These are phyloP conservation scores for Cheilosia scutellata DNA, from an alignment of 2,888 invertebrate genomes.

Conservation along the genomic window DNA sequence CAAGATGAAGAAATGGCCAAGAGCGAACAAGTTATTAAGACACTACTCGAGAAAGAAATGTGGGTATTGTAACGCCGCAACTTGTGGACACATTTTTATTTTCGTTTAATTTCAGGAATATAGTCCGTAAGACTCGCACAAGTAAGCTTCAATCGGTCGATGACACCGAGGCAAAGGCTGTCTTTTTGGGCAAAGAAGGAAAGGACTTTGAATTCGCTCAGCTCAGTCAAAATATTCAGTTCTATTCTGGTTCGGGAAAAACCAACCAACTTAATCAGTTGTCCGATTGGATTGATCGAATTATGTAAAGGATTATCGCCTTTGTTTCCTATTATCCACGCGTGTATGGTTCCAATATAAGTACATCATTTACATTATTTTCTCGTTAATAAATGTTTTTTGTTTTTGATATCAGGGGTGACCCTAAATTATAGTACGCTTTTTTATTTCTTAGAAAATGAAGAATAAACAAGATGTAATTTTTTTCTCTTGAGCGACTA, in stretches of 20 bases:
- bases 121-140: slow-evolving; percentile 93
- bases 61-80: slow-evolving; percentile 85
- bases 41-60: slow-evolving; percentile 95
- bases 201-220: slow-evolving; percentile 94
- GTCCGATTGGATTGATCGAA: slow-evolving; percentile 89
- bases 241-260: slow-evolving; percentile 88
- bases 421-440: slow-evolving; percentile 9
- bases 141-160: slow-evolving; percentile 92
- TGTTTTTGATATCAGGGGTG: slow-evolving; percentile 50
- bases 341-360: slow-evolving; percentile 7
- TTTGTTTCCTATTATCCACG: slow-evolving; percentile 6
- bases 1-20: slow-evolving; percentile 96
- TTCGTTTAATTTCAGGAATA: slow-evolving; percentile 86
- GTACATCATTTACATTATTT: slow-evolving; percentile 25
- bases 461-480: slow-evolving; percentile 1
- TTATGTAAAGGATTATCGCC: slow-evolving; percentile 80
- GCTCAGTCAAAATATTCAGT: slow-evolving; percentile 88
- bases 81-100: not conserved
- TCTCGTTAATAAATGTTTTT: slow-evolving; percentile 3
- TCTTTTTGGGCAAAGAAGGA: slow-evolving; percentile 90
- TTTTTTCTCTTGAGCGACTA: not conserved
- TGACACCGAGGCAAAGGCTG: slow-evolving; percentile 86
- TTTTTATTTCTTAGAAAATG: slow-evolving; percentile 44
- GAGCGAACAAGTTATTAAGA: slow-evolving; percentile 90
- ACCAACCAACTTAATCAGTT: slow-evolving; percentile 87